Conservation (phyloP, 2,113 vertebrate genomes). For the Rhombomys opimus region DNA sequence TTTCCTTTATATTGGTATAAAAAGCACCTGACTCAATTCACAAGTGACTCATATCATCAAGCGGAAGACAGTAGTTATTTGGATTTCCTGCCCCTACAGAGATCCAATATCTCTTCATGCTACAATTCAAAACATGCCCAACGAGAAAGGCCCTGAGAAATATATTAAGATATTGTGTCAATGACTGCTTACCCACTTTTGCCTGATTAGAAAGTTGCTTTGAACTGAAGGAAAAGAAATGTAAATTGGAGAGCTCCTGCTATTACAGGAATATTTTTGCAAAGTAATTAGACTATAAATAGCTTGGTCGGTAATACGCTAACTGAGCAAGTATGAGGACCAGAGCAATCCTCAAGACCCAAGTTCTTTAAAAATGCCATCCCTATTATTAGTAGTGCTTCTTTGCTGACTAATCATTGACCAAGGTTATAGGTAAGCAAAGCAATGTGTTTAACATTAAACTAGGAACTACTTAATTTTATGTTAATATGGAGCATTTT, state of each 20-base stretch:
- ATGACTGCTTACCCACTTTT: not conserved
- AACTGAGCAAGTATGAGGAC: not conserved
- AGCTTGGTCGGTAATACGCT: not conserved
- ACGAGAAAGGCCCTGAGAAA: slow-evolving; percentile 38
- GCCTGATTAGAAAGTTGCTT: not conserved
- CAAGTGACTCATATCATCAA: slow-evolving; percentile 59
- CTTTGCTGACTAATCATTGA: not conserved
- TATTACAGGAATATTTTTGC: not conserved
- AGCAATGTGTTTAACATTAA: not conserved
- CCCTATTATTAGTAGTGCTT: not conserved
- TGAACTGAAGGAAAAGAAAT: not conserved
- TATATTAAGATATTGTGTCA: not conserved
- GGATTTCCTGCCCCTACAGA: slow-evolving; percentile 28
- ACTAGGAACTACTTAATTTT: not conserved
- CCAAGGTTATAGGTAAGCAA: slow-evolving; percentile 1
- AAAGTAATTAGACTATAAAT: not conserved
- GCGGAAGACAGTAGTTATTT: not conserved
- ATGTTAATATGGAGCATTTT: not conserved
- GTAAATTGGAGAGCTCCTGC: not conserved
- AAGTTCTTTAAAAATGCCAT: not conserved
- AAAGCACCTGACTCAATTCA: slow-evolving; percentile 62
- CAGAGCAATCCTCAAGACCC: not conserved
- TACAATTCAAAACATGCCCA: not conserved
- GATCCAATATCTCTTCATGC: not conserved
- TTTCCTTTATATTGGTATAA: slow-evolving; percentile 22